Conservation (phyloP, 2,888 invertebrate genomes). For the Papilio demoleus region DNA sequence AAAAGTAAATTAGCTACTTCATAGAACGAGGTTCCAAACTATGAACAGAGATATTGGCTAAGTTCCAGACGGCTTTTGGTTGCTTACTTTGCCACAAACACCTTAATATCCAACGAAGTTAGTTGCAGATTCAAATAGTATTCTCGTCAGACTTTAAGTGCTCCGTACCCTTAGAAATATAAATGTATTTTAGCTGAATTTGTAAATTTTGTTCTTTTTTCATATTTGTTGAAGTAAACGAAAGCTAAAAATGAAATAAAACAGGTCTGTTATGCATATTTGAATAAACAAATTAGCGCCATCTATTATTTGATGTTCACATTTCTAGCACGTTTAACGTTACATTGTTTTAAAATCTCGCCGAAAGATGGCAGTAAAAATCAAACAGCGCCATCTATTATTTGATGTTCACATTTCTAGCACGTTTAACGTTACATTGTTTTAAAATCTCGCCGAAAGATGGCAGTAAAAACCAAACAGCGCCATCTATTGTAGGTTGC, state of each 20-base stretch:
- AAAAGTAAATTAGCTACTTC: constrained; percentile 57
- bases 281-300: no score
- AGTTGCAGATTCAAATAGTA: not conserved
- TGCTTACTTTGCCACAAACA: constrained; percentile 49
- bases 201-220: not conserved
- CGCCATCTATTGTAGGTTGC: constrained; percentile 48
- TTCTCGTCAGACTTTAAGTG: not conserved
- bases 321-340: not conserved
- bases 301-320: not conserved
- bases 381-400: constrained; percentile 10
- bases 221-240: no score
- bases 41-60: constrained; percentile 69
- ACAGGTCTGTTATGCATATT: no score
- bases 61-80: constrained; percentile 57
- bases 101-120: not conserved
- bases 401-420: not conserved
- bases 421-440: not conserved
- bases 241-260: no score
- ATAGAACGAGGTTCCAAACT: constrained; percentile 56
- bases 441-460: not conserved
- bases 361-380: not conserved
- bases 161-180: not conserved
- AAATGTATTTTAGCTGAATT: not conserved
- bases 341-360: not conserved
- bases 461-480: constrained; percentile 31